Base-by-base conservation (phyloP, 1,140 invertebrate genomes). In the Geopemphigus sp. region DNA sequence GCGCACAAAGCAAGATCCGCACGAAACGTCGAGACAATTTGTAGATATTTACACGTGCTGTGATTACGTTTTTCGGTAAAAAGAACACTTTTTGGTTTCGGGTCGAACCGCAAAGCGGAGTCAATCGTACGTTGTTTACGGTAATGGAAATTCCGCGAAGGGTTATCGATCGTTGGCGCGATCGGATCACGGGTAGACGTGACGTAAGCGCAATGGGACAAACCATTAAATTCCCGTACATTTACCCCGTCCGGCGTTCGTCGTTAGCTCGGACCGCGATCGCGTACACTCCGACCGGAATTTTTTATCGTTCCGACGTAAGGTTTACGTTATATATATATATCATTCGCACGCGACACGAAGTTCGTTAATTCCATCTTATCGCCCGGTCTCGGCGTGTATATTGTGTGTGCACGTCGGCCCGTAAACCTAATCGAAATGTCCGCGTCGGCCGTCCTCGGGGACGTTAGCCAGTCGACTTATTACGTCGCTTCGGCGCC, bases 351-450 rank as follows among this genome's bases (percentile, higher is more conserved):
- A 39, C n/a, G 64, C 22, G 45, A 26, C 45, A 50, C n/a, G 24
- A 19, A 68, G 66, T 68, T 50, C 66, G 50, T 68, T 68, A 26
- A 68, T 68, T 68, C 47, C 66, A n/a, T 50, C 39, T 50, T 68
- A 68, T 68, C 63, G 11, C 45, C 22, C 19, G 22, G 6, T 0
- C 19, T n/a, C n/a, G 3, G 32, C 32, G 32, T 39, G 8, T 8
- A 39, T 4, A 8, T 39, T 4, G 32, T 11, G 64, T 8, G 64
- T 68, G 39, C 15, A 68, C 45, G 26, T 50, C 10, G 66, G 39
- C 14, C 29, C 66, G 39, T 68, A 50, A 47, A 47, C 45, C 22
- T 68, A 68, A 68, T 68, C 39, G 6, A 24, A 68, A 68, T 50
- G 66, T 68, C 22, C 15, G 14, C 66, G 22, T 24, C 66, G 39